Evolutionary conservation across 2,797 vertebrate genomes (phyloP).

Genomic region (Eulemur albifrons): DNA sequence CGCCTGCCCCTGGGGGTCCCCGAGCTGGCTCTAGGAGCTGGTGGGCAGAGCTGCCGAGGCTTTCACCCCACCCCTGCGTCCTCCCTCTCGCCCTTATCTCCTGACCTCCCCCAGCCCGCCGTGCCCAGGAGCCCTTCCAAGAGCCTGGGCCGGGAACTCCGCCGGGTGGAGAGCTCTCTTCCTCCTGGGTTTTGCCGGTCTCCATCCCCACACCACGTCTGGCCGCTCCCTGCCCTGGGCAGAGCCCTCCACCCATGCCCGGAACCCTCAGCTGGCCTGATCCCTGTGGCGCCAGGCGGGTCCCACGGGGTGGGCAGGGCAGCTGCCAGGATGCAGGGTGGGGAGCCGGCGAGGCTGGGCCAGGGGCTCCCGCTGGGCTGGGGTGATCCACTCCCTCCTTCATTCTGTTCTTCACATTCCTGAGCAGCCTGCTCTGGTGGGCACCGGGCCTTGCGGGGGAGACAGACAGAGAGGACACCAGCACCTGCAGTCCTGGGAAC

Average conservation of each 20-base stretch:
- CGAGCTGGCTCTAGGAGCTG: background rate
- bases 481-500: background rate
- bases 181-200: slow-evolving; percentile 36
- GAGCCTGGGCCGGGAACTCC: background rate
- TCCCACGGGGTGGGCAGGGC: background rate
- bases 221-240: slow-evolving; percentile 45
- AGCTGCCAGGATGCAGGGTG: slow-evolving; percentile 56
- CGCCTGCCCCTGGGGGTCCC: too few relatives aligned
- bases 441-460: background rate
- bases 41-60: background rate
- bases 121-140: slow-evolving; percentile 65
- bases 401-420: slow-evolving; percentile 14
- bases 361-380: slow-evolving; percentile 13
- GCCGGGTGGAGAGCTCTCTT: slow-evolving; percentile 1
- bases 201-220: slow-evolving; percentile 58
- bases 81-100: background rate
- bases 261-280: slow-evolving; percentile 65
- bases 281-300: slow-evolving; percentile 63
- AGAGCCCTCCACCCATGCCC: slow-evolving; percentile 68
- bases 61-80: background rate
- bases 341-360: background rate
- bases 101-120: background rate
- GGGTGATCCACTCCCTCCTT: background rate
- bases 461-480: background rate
- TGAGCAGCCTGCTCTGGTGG: background rate